Evolutionary conservation across 1,140 invertebrate species (phyloP), one percentile per base, ranked within the genome.

Genomic region (Globodera ellingtonae): DNA sequence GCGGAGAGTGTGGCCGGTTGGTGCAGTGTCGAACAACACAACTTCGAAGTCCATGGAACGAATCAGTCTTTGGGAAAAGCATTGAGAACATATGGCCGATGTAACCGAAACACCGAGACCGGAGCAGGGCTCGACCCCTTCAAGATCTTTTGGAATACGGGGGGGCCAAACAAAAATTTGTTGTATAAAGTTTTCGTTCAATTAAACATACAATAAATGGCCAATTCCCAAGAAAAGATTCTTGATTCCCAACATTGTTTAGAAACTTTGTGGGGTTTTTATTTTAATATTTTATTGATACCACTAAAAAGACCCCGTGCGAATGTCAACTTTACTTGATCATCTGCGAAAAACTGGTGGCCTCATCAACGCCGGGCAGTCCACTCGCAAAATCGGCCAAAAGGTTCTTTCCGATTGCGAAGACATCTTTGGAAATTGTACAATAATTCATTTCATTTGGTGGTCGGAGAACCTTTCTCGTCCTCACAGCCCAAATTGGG

Each of bases 1-100:
- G 78, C 98, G 92, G 47, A 99, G 91, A 7, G 98, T 99, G 89
- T 99, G 98, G n/a, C 98, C 98, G 59, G 98, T 99, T 8, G 98
- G 98, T 6, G 98, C 98, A 24, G 98, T 99, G 90, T 99, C 98
- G 91, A 99, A 99, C 0, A 99, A 95, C n/a, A 99, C 98, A 73
- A 95, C 94, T 76, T 95, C 97, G 90, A 99, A 99, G 90, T 99
- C 97, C 96, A 99, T 98, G 69, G 94, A 93, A 90, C 96, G 95
- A 0, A 98, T 95, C 75, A 98, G 92, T 90, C 94, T 95, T 89
- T 35, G 35, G 35, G 35, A 35, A 35, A 35, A 35, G 35, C 35
- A 35, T 35, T 35, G 35, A 35, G 35, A 35, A 35, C 35, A n/a
- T n/a, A n/a, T n/a, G n/a, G n/a, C n/a, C n/a, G n/a, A n/a, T n/a